Percentiles rank a stretch among this genome's conserved stretches.
Conservation (phyloP, 2,113 vertebrate species). For the Diglossa brunneiventris region DNA sequence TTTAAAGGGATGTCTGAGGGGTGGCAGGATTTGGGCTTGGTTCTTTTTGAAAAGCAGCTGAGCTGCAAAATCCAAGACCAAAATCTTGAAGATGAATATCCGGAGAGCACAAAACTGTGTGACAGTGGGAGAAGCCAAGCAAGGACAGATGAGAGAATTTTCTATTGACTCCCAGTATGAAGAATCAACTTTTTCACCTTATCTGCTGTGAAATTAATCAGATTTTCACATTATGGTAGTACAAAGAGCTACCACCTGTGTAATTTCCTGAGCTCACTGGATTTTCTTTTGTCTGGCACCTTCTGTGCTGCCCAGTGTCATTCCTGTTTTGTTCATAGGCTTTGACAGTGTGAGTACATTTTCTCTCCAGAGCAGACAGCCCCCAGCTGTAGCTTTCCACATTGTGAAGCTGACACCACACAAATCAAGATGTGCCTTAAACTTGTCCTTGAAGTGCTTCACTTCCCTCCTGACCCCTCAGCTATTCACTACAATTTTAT, state of each 20-base stretch:
- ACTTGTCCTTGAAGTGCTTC: background rate
- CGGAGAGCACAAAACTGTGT: background rate
- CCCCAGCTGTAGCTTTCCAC: slow-evolving; percentile 23
- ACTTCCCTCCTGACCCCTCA: background rate
- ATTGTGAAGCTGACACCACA: background rate
- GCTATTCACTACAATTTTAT: background rate
- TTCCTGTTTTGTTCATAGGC: background rate
- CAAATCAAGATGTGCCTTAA: slow-evolving; percentile 26
- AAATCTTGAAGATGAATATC: background rate
- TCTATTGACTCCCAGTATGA: background rate
- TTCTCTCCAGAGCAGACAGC: slow-evolving; percentile 23
- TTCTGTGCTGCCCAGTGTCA: slow-evolving; percentile 37
- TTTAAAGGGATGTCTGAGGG: background rate
- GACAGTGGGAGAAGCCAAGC: background rate
- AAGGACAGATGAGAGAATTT: background rate
- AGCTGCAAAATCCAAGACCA: background rate
- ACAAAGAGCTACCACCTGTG: slow-evolving; percentile 30
- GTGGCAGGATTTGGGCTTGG: background rate
- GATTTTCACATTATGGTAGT: slow-evolving; percentile 22
- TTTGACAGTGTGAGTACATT: slow-evolving; percentile 28
- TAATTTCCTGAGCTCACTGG: slow-evolving; percentile 26
- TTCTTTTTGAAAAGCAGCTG: background rate
- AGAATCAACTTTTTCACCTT: background rate
- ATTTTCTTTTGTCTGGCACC: slow-evolving; percentile 45
- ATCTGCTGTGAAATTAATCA: slow-evolving; percentile 36